Evolutionary conservation across 2,888 invertebrate species (phyloP).

Genomic region (Melieria omissa): DNA sequence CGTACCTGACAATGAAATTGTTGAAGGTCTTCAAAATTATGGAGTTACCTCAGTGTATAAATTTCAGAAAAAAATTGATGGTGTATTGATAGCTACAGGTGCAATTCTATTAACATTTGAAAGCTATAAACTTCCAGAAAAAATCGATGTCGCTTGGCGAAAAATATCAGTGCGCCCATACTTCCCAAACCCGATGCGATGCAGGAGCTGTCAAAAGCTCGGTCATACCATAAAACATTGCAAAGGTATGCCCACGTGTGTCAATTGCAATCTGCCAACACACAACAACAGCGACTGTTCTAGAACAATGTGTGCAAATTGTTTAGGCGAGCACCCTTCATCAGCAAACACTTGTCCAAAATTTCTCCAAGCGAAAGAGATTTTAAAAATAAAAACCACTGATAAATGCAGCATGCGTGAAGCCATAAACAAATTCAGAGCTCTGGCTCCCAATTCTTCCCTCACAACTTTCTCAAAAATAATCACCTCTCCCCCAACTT

Average conservation of each 20-base stretch:
- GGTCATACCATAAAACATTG: constrained; percentile 32
- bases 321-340: constrained; percentile 15
- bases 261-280: constrained; percentile 19
- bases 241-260: constrained; percentile 17
- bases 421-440: too few relatives aligned
- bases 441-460: too few relatives aligned
- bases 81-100: background rate
- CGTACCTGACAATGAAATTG: background rate
- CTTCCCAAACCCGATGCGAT: constrained; percentile 34
- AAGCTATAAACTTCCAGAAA: background rate
- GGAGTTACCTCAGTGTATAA: background rate
- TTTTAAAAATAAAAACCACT: constrained; percentile 32
- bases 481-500: too few relatives aligned
- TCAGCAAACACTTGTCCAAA: constrained; percentile 22
- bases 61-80: background rate
- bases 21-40: background rate
- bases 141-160: constrained; percentile 26
- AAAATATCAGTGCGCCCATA: constrained; percentile 21
- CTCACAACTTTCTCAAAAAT: too few relatives aligned
- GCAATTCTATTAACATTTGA: background rate
- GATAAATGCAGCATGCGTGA: constrained; percentile 13
- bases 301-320: constrained; percentile 28
- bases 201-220: constrained; percentile 28
- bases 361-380: constrained; percentile 32
- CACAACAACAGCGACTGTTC: constrained; percentile 19